A percentile compares a stretch with the other conserved stretches of the same genome.
Evolutionary conservation across 2,113 vertebrate genomes (phyloP).

Genomic region (Pionites leucogaster): DNA sequence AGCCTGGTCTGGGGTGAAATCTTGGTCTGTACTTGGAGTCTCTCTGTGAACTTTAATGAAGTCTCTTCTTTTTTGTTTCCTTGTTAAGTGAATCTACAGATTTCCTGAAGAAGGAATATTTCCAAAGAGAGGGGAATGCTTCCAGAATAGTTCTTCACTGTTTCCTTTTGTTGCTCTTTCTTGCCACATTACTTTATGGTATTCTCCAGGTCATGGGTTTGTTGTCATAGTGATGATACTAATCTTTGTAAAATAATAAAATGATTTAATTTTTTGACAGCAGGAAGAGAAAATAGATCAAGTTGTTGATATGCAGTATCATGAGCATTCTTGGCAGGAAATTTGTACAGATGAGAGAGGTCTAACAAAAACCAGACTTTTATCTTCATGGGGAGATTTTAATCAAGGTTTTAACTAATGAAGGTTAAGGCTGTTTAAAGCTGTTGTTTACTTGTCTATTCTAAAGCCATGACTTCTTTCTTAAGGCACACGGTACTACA

Average conservation of each 20-base stretch:
- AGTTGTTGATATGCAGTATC: slow-evolving; percentile 33
- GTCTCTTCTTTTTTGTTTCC: background rate
- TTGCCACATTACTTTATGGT: background rate
- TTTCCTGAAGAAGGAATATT: background rate
- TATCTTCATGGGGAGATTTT: background rate
- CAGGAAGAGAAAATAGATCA: slow-evolving; percentile 61
- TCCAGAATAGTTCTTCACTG: background rate
- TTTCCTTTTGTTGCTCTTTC: background rate
- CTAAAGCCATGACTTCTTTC: background rate
- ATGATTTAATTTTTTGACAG: slow-evolving; percentile 11
- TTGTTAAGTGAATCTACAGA: background rate
- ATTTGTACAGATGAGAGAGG: background rate
- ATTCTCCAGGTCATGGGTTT: slow-evolving; percentile 9
- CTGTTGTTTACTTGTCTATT: background rate
- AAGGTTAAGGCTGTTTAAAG: background rate
- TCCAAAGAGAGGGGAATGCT: background rate
- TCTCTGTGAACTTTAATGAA: background rate
- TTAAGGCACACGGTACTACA: background rate
- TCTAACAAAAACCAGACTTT: background rate
- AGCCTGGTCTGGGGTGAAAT: background rate
- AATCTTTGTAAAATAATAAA: slow-evolving; percentile 34
- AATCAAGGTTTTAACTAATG: background rate
- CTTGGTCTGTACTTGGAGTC: background rate
- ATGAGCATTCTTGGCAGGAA: slow-evolving; percentile 25
- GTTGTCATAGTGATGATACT: slow-evolving; percentile 29